Base-by-base conservation (phyloP, 2,797 vertebrate species). In the Girardinus metallicus region DNA sequence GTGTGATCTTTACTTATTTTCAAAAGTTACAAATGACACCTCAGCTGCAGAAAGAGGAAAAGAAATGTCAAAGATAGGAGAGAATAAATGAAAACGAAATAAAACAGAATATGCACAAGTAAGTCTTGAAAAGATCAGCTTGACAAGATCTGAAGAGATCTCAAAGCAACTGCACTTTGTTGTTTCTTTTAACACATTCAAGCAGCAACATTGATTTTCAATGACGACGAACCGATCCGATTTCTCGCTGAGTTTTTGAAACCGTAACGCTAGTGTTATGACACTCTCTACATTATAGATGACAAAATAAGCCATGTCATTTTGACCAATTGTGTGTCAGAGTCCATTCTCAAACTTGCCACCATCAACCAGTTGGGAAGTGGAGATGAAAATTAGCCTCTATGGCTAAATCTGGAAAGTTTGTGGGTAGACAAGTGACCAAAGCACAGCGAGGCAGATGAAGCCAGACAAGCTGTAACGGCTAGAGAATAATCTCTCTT, bases 1-100 rank as follows among this genome's bases (percentile, higher is more conserved):
- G 68, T 44, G 26, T 44, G 41, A 71, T 71, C 68, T 71, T 70
- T 71, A 44, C 41, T 44, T 68, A 11, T 71, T 71, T 71, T 71
- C 26, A 44, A 29, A 46, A 71, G 68, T 71, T 71, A 9, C 15
- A 46, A 71, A 71, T 44, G 68, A 71, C 68, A 70, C 21, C 6
- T 41, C 68, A 8, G 41, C n/a, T 12, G 21, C 10, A 68, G 36
- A 1, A 68, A 41, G 41, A 41, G 7, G 3, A 64, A 34, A 36
- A 36, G 8, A 26, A 68, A 68, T 68, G 36, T 12, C 64, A 68
- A 41, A 68, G 34, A 68, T 68, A 26, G 64, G 64, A 68, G 36
- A 41, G 36, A 41, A 68, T 41, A 41, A 41, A 41, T 9, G 36
- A 68, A 68, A 66, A 23, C 4, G 4, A 41, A 68, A 41, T 26